phyloP scores from a whole-genome alignment of 2,113 vertebrate species.

The Butastur rufipennis region DNA sequence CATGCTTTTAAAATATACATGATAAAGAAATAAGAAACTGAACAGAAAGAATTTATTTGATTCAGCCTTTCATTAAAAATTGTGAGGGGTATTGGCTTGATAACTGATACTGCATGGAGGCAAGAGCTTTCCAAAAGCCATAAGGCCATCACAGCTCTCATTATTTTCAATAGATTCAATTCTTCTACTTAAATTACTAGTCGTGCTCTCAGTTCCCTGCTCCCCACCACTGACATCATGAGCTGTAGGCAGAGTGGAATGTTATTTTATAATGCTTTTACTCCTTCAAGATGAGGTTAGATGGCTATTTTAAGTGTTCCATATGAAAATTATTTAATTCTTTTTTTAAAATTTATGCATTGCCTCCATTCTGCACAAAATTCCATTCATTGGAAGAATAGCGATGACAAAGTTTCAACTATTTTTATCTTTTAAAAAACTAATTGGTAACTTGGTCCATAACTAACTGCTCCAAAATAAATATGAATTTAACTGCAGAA shows the following conservation, averaged over 20 bases:
- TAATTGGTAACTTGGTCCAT: not conserved
- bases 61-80: not conserved
- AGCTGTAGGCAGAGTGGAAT: not conserved
- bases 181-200: not conserved
- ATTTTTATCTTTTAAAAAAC: not conserved
- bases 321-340: not conserved
- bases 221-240: not conserved
- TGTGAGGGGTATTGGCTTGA: not conserved
- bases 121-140: not conserved
- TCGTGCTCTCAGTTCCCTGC: not conserved
- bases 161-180: not conserved
- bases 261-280: not conserved
- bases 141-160: not conserved
- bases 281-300: not conserved
- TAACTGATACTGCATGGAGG: not conserved
- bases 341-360: not conserved
- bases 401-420: not conserved
- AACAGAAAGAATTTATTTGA: conserved; percentile 25
- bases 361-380: not conserved
- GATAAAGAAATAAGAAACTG: conserved; percentile 42
- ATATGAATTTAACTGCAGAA: not conserved
- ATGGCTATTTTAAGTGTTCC: not conserved
- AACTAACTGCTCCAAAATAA: not conserved
- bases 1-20: not conserved
- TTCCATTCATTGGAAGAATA: not conserved